Evolutionary conservation across 2,113 vertebrate genomes (phyloP).

Genomic region (Acanthisitta chloris): DNA sequence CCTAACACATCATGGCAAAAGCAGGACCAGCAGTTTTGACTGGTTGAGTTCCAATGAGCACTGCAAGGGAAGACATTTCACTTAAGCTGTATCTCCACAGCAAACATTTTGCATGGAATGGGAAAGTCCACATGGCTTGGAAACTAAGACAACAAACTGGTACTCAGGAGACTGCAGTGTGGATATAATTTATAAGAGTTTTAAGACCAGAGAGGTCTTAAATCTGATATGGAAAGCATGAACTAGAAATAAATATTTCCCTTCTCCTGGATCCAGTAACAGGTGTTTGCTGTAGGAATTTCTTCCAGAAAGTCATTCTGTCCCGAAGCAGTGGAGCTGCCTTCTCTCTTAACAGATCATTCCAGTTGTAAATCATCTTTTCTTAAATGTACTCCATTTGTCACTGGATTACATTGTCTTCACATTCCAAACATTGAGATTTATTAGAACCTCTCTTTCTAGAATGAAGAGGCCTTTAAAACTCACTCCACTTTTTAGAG

Average conservation of each 20-base stretch:
- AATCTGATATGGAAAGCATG: neutral
- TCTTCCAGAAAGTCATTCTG: neutral
- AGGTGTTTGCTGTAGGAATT: neutral
- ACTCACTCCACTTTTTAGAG: neutral
- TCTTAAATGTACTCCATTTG: neutral
- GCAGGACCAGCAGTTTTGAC: neutral
- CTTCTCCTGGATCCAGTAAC: neutral
- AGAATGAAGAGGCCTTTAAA: neutral
- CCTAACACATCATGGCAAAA: neutral
- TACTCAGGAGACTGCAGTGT: neutral
- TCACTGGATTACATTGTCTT: neutral
- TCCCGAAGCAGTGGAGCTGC: neutral
- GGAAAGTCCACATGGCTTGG: neutral
- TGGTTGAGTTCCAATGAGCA: neutral
- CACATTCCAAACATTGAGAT: neutral
- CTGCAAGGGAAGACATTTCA: neutral
- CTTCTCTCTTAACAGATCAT: neutral
- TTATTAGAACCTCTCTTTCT: neutral
- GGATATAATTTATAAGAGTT: neutral
- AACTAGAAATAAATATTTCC: neutral
- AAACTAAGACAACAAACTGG: neutral
- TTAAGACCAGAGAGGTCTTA: neutral
- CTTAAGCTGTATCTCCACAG: neutral
- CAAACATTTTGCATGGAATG: neutral
- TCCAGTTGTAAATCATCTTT: neutral